phyloP scores from a whole-genome alignment of 2,113 vertebrate species.

The Formicarius rufipectus region DNA sequence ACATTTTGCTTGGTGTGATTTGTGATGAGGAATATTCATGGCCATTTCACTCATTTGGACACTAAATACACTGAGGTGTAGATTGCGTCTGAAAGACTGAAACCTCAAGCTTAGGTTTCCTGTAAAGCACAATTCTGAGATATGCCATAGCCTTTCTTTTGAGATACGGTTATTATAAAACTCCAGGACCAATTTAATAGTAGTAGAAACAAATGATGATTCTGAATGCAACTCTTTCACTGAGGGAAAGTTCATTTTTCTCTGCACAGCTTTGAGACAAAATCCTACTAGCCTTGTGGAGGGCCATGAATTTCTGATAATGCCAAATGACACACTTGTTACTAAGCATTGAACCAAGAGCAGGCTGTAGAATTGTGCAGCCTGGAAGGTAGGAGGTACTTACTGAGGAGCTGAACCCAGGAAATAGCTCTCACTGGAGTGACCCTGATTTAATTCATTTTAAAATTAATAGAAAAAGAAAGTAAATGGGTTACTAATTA shows the following conservation, averaged over 20 bases:
- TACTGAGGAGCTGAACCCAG: background rate
- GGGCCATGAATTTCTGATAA: background rate
- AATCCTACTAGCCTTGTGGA: background rate
- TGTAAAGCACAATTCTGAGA: background rate
- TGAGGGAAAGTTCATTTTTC: background rate
- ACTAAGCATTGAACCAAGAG: background rate
- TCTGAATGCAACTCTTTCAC: background rate
- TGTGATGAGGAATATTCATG: background rate
- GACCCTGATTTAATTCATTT: background rate
- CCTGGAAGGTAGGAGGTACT: background rate
- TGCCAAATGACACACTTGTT: background rate
- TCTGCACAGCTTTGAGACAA: background rate
- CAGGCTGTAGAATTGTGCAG: background rate
- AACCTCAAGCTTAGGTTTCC: background rate
- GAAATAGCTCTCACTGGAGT: background rate
- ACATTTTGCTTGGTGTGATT: background rate
- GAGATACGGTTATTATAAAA: background rate
- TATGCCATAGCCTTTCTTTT: background rate
- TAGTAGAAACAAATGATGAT: background rate
- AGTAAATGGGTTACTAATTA: background rate
- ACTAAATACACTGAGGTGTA: background rate
- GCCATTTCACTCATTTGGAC: background rate
- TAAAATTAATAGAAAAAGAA: background rate
- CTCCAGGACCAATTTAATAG: background rate
- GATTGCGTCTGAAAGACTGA: background rate